Conservation (phyloP, 2,797 vertebrate species). For the Nasua narica region DNA sequence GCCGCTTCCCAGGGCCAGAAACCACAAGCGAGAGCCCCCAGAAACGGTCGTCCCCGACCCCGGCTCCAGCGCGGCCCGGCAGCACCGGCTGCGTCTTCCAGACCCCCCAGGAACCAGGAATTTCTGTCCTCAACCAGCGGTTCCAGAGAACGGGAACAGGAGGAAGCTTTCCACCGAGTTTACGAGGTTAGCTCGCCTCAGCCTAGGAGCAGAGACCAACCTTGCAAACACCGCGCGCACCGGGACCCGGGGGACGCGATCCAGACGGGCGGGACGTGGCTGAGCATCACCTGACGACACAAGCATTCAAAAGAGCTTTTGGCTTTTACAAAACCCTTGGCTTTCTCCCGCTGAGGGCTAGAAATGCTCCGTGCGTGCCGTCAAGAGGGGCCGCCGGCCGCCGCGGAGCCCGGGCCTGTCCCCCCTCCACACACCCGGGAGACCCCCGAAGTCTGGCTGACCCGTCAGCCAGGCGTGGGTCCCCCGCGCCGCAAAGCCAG, state of each 20-base stretch:
- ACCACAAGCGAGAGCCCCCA: not conserved
- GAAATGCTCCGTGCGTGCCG: rapidly evolving
- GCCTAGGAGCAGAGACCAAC: not conserved
- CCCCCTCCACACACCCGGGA: not conserved
- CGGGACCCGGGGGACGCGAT: too few species aligned
- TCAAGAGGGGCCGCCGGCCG: rapidly evolving
- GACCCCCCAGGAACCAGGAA: not conserved
- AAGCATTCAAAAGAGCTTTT: not conserved
- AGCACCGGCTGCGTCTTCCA: too few species aligned
- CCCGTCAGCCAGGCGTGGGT: not conserved
- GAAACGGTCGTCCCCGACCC: not conserved
- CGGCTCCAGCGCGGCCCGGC: not conserved
- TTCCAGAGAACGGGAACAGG: too few species aligned
- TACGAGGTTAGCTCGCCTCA: not conserved
- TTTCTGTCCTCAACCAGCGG: not conserved
- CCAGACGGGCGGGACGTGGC: not conserved
- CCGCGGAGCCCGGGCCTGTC: not conserved
- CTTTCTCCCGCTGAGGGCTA: not conserved
- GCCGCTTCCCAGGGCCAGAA: not conserved
- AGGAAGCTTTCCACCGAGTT: not conserved
- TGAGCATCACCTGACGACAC: not conserved
- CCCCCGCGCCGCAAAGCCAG: not conserved
- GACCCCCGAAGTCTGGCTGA: not conserved
- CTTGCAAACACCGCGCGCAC: too few species aligned
- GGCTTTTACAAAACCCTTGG: not conserved